Percentiles rank a stretch among this genome's conserved stretches.
phyloP scores from a whole-genome alignment of 2,888 invertebrate genomes.

The Chymomyza amoena region DNA sequence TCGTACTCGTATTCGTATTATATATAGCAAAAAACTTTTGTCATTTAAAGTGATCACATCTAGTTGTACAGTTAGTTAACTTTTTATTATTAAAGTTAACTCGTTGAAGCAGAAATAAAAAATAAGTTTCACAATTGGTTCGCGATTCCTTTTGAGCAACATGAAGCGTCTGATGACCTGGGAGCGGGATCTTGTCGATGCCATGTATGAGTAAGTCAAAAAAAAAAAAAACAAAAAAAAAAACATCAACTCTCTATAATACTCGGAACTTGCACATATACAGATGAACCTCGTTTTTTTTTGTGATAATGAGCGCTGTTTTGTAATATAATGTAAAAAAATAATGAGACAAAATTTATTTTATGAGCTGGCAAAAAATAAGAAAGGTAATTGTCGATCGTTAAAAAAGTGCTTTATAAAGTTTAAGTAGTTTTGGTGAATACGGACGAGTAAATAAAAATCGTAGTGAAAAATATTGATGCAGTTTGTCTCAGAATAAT shows the following conservation, averaged over 20 bases:
- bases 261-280: slow-evolving; percentile 1
- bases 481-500: too few species aligned
- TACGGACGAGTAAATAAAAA: too few species aligned
- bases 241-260: slow-evolving; percentile 18
- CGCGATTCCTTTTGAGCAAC: slow-evolving; percentile 49
- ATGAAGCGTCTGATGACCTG: slow-evolving; percentile 76
- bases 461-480: too few species aligned
- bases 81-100: slow-evolving; percentile 42
- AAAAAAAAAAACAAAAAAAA: too few species aligned
- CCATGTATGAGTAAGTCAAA: slow-evolving; percentile 75
- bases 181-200: slow-evolving; percentile 76
- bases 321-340: not conserved
- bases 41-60: not conserved
- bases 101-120: slow-evolving; percentile 37
- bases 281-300: not conserved
- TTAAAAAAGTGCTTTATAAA: not conserved
- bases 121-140: slow-evolving; percentile 31
- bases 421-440: not conserved
- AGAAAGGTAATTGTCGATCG: not conserved
- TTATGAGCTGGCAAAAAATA: not conserved
- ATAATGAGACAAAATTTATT: not conserved
- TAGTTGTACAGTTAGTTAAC: not conserved
- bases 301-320: not conserved
- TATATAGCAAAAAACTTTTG: not conserved
- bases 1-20: not conserved